These are phyloP conservation scores for Orthosia cruda DNA, from an alignment of 2,888 invertebrate genomes.

Conservation along the genomic window DNA sequence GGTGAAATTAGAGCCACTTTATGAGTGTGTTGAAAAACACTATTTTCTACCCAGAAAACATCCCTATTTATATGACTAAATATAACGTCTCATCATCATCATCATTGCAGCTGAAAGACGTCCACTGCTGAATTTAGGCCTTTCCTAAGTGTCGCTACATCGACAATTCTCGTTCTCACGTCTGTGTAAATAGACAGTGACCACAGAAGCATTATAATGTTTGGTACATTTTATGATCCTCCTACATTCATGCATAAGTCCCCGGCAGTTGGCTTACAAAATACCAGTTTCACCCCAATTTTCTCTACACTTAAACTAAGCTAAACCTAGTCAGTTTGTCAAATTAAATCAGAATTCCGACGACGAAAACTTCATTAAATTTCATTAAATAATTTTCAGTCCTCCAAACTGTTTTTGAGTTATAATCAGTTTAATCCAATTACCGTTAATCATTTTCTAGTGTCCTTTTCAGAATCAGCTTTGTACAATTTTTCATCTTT, in stretches of 20 bases:
- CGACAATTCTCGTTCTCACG: no score
- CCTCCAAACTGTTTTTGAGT: slow-evolving; percentile 31
- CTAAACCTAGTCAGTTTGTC: background rate
- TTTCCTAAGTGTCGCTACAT: no score
- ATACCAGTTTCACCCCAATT: background rate
- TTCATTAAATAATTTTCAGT: slow-evolving; percentile 11
- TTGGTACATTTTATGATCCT: background rate
- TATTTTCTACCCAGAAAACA: no score
- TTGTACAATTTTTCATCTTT: slow-evolving; percentile 14
- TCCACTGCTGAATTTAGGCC: no score
- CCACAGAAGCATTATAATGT: no score
- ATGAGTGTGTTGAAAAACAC: no score
- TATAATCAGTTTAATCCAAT: slow-evolving; percentile 37
- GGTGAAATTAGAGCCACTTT: no score
- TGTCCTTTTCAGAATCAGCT: slow-evolving; percentile 12
- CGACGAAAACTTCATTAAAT: slow-evolving; percentile 20
- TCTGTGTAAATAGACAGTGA: no score
- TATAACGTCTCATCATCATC: no score
- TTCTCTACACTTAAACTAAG: background rate
- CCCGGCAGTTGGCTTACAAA: background rate
- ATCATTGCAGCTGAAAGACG: no score
- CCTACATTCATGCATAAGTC: no score
- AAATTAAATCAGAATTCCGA: slow-evolving; percentile 21
- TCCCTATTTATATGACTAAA: no score
- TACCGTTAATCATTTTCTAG: slow-evolving; percentile 23